Evolutionary conservation across 2,113 vertebrate genomes (phyloP), one percentile per base, ranked within the genome.

Genomic region (Chaenogobius annularis): DNA sequence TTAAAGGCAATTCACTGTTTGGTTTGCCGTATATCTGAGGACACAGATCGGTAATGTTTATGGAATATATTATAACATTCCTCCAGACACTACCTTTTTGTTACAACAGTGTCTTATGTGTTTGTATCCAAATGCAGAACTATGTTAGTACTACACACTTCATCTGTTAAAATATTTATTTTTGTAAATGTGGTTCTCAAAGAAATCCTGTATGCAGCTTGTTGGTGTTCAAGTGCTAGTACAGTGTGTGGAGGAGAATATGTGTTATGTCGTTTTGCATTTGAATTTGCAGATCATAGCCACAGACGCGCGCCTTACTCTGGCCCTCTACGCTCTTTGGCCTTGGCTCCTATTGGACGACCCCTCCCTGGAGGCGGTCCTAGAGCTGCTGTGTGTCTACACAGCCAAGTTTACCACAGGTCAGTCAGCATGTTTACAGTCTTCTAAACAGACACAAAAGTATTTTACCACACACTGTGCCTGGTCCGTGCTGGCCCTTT

Each of bases 311-410:
- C 93, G 92, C 46, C 91, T 99, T 12, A 89, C 94, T 66, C 89
- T 82, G 50, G 87, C 94, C 10, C 55, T 98, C 56, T 87, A 92
- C 75, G 90, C 94, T 13, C 92, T 99, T 1, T 99, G 98, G 98
- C 95, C 95, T 0, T 99, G 97, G 97, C 78, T 99, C 74, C 80
- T 98, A 82, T 82, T 92, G 87, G 96, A 98, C 0, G 94, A 99
- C 64, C 71, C 85, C 3, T 68, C 92, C 64, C 95, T 98, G 95
- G 94, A 95, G 79, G 87, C 84, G 10, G 93, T 87, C 63, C 91
- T 99, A 86, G 95, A 97, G 85, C 91, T 98, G 22, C 95, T 99
- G 71, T 98, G 97, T 69, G 95, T 98, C 83, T 98, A 96, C 78
- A 96, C 96, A 0, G 95, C 96, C 76, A 92, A 95, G 81, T 95